phyloP scores from a whole-genome alignment of 1,140 invertebrate species.

The Aphidius ervi region DNA sequence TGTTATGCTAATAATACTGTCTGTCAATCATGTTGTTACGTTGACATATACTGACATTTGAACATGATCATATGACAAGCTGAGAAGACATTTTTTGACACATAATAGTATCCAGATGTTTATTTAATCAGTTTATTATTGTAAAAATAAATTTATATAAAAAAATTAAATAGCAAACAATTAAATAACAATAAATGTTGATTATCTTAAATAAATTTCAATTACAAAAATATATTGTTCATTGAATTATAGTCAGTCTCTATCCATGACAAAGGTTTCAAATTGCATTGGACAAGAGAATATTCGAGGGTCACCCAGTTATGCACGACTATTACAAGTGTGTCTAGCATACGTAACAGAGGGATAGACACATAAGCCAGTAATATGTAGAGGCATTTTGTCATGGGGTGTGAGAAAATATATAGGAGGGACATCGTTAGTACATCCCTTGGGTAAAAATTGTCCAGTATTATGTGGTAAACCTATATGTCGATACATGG shows the following conservation, averaged over 20 bases:
- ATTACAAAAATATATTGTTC: no score
- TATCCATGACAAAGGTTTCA: constrained; percentile 22
- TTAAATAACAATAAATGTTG: constrained; percentile 2
- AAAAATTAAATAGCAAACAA: no score
- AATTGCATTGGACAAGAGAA: constrained; percentile 18
- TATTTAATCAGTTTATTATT: no score
- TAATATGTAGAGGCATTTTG: no score
- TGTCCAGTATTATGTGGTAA: neutral
- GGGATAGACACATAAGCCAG: neutral
- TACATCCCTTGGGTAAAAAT: constrained; percentile 19
- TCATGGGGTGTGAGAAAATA: neutral
- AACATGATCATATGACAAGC: constrained; percentile 10
- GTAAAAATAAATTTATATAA: no score
- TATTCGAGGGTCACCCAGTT: neutral
- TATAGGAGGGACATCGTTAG: constrained; percentile 12
- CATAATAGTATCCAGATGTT: no score
- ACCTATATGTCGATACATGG: no score
- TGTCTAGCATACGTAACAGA: constrained; percentile 3
- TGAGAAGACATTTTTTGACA: neutral
- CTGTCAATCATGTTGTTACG: no score
- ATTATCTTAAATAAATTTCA: constrained; percentile 4
- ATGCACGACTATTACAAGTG: constrained; percentile 24
- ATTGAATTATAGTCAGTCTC: neutral
- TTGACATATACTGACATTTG: neutral
- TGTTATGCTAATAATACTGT: no score